Evolutionary conservation across 1,140 invertebrate genomes (phyloP).

Genomic region (Diplogasteroides magnus): DNA sequence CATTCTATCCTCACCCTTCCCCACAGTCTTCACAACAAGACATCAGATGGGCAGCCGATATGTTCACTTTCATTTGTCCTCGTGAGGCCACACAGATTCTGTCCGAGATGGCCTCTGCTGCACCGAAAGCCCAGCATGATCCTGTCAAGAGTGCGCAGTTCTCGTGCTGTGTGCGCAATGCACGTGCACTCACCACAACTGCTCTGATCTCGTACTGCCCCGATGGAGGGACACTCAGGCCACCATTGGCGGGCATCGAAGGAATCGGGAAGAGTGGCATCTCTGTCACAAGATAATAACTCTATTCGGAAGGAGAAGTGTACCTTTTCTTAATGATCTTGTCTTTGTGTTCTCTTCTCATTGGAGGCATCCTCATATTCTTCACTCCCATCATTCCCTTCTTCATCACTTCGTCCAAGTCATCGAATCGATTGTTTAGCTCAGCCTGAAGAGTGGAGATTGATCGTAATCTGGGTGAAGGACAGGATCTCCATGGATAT

Average conservation of each 20-base stretch:
- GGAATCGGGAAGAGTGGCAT: constrained; percentile 62
- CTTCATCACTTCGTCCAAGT: neutral
- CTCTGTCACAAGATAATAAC: constrained; percentile 8
- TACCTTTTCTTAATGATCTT: constrained; percentile 4
- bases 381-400: constrained; percentile 11
- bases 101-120: constrained; percentile 89
- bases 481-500: no score
- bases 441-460: no score
- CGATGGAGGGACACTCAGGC: constrained; percentile 73
- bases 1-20: constrained; percentile 67
- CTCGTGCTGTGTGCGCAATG: neutral
- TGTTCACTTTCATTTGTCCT: constrained; percentile 64
- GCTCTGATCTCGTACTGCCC: constrained; percentile 60
- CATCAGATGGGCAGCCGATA: constrained; percentile 79
- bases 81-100: constrained; percentile 77
- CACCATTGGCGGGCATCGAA: constrained; percentile 76
- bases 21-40: constrained; percentile 78
- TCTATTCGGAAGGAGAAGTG: neutral
- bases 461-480: no score
- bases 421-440: neutral
- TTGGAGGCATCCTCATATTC: constrained; percentile 31
- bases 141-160: constrained; percentile 19
- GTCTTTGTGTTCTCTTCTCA: neutral
- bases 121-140: constrained; percentile 72
- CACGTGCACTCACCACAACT: constrained; percentile 52